phyloP scores from a whole-genome alignment of 1,140 invertebrate genomes.

The honey bee (Apis mellifera) region DNA sequence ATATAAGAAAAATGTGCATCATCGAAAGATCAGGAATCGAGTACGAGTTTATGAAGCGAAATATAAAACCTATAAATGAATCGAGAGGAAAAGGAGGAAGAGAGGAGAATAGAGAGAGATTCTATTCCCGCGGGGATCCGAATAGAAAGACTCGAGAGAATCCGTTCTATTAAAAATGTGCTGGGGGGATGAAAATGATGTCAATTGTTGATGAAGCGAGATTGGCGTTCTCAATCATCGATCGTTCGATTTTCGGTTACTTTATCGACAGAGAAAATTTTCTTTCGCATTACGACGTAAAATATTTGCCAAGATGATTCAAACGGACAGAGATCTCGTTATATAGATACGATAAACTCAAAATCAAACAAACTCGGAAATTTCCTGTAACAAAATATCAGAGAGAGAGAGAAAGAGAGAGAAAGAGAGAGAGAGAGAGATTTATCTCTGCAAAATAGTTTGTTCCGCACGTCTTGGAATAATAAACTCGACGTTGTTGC shows the following conservation, averaged over 20 bases:
- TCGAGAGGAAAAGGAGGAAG: not conserved
- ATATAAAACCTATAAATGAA: not conserved
- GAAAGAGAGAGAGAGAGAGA: not conserved
- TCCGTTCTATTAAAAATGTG: not conserved
- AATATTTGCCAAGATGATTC: not conserved
- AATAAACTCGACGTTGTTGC: constrained; percentile 25
- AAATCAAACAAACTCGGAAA: constrained; percentile 24
- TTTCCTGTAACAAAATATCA: constrained; percentile 23
- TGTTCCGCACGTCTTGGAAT: constrained; percentile 38
- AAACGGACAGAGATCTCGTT: not conserved
- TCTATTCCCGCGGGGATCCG: not conserved
- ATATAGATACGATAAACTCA: constrained; percentile 20
- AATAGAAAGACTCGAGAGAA: not conserved
- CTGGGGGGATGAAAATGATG: not conserved
- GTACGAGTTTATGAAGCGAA: no score
- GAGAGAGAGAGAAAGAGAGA: not conserved
- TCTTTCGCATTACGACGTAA: not conserved
- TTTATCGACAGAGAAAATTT: not conserved
- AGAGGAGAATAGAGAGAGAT: not conserved
- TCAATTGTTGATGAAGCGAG: not conserved
- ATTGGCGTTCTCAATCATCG: constrained; percentile 2
- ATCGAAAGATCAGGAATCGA: no score
- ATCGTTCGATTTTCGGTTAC: not conserved
- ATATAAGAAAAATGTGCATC: no score
- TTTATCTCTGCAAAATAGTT: constrained; percentile 49